Conservation (phyloP, 2,888 invertebrate species). For the Fragum fragum region DNA sequence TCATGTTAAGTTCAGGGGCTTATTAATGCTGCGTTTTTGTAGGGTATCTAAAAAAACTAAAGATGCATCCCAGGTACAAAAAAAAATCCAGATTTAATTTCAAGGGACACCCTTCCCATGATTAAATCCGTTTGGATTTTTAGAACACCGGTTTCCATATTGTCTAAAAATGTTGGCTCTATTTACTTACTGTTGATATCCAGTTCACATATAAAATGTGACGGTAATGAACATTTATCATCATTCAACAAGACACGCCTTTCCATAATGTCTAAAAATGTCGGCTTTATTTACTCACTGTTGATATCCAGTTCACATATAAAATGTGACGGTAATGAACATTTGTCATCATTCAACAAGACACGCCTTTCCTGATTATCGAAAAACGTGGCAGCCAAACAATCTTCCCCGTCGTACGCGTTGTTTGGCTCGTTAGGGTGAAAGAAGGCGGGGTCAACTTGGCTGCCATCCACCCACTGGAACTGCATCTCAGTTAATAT, state of each 20-base stretch:
- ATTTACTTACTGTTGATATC: slow-evolving; percentile 19
- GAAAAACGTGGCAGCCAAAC: slow-evolving; percentile 31
- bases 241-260: not conserved
- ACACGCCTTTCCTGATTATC: not conserved
- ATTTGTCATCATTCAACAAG: slow-evolving; percentile 41
- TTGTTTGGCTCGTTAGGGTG: slow-evolving; percentile 32
- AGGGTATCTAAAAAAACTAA: too few species aligned
- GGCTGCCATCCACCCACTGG: slow-evolving; percentile 36
- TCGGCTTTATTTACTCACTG: slow-evolving; percentile 23
- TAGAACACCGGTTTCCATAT: too few species aligned
- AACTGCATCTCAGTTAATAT: slow-evolving; percentile 25
- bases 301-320: slow-evolving; percentile 39
- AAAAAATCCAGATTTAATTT: too few species aligned
- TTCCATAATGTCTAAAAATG: too few species aligned
- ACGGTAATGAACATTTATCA: slow-evolving; percentile 15
- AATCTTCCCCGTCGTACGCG: slow-evolving; percentile 26
- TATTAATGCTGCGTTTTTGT: too few species aligned
- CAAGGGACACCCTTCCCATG: too few species aligned
- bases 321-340: slow-evolving; percentile 22
- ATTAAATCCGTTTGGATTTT: too few species aligned
- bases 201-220: slow-evolving; percentile 45
- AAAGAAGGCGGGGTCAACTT: slow-evolving; percentile 26
- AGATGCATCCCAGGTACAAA: too few species aligned
- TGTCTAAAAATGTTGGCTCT: too few species aligned
- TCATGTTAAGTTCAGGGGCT: too few species aligned